Evolutionary conservation across 2,888 invertebrate species (phyloP).

Genomic region (Drosophila lutescens): DNA sequence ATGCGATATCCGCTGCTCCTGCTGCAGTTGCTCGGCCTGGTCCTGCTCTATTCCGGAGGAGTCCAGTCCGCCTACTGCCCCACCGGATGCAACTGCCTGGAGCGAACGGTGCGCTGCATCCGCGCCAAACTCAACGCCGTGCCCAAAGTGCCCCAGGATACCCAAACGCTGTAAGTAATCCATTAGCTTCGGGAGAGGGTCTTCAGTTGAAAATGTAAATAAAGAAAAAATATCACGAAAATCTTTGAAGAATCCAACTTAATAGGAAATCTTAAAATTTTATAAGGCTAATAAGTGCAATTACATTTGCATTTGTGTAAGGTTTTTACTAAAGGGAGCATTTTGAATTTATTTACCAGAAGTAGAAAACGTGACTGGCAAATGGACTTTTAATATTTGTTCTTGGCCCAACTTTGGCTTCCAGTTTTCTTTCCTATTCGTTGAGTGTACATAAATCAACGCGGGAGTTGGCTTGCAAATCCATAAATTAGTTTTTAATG

Average conservation of each 20-base stretch:
- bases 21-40: constrained; percentile 23
- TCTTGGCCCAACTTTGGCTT: background rate
- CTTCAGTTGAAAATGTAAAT: no score
- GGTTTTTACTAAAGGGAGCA: background rate
- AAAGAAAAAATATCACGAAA: no score
- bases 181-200: background rate
- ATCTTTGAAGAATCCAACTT: no score
- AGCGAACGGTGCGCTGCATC: constrained; percentile 82
- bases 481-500: constrained; percentile 79
- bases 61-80: constrained; percentile 68
- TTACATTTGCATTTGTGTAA: no score
- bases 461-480: constrained; percentile 64
- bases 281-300: no score
- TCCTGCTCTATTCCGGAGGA: constrained; percentile 20
- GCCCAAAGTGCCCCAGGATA: constrained; percentile 81
- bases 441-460: constrained; percentile 63
- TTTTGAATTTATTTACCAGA: background rate
- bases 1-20: constrained; percentile 15
- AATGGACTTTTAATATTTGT: constrained; percentile 1
- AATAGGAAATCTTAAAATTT: no score
- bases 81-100: constrained; percentile 79
- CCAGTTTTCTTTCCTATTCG: constrained; percentile 22
- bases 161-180: constrained; percentile 82
- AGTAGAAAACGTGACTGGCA: background rate
- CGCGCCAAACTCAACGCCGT: constrained; percentile 75